Evolutionary conservation across 2,113 vertebrate species (phyloP).

Genomic region (Colaptes auratus): DNA sequence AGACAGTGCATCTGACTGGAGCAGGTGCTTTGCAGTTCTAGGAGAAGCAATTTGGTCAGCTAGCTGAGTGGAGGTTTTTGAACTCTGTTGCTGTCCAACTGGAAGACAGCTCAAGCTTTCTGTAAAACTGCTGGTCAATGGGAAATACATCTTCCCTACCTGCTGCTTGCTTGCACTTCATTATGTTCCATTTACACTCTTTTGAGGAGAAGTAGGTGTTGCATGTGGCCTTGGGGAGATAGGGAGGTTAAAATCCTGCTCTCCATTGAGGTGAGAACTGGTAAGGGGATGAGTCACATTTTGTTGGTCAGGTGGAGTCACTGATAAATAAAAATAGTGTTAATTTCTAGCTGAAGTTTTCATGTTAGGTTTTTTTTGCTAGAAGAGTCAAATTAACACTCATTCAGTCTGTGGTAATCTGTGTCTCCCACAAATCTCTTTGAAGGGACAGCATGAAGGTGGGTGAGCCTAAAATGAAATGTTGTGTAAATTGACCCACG

Average conservation of each 20-base stretch:
- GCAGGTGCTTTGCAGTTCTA: neutral
- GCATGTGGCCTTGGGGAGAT: neutral
- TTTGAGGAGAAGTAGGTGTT: neutral
- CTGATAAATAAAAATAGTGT: neutral
- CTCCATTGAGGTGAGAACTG: neutral
- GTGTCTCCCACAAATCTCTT: neutral
- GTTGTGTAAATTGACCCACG: neutral
- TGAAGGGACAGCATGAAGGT: neutral
- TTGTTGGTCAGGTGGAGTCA: neutral
- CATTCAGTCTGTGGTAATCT: neutral
- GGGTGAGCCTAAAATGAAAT: neutral
- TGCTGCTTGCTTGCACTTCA: neutral
- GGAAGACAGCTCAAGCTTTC: neutral
- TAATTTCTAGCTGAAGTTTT: neutral
- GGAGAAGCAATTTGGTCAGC: neutral
- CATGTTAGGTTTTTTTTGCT: neutral
- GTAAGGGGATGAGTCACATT: neutral
- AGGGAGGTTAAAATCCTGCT: neutral
- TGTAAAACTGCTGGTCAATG: neutral
- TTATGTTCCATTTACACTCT: neutral
- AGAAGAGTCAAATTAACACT: neutral
- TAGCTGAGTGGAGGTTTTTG: accelerated
- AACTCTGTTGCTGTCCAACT: accelerated
- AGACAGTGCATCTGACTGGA: too few species aligned
- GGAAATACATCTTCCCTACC: neutral